Evolutionary conservation across 2,797 vertebrate genomes (phyloP), one percentile per base, ranked within the genome.

Genomic region (Aphelocoma californica): DNA sequence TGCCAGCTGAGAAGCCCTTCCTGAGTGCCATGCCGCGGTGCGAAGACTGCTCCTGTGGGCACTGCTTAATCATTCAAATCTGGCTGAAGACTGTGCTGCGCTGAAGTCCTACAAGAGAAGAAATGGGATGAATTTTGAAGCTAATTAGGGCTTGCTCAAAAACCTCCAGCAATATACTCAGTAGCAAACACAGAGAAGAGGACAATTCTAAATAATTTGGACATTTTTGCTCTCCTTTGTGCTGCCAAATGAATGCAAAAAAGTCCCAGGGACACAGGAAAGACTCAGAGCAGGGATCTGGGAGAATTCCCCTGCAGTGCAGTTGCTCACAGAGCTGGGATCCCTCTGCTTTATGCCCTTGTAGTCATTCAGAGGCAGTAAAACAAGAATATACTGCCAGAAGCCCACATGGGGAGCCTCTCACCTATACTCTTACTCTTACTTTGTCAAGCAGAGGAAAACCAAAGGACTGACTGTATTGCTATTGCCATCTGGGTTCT

Each of bases 371-470:
- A 73, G 44, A 51, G 38, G 19, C 34, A 15, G 10, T 5, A 81
- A 88, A 91, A 10, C 12, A 77, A 83, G 60, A 73, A 61, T 15
- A 48, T 26, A 48, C 21, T 47, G 6, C 47, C 44, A 69, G 58
- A 21, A 66, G 20, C 5, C 42, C 10, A 0, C n/a, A 51, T 65
- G 12, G 14, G 6, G 2, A 34, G 0, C 8, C 15, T 82, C 23
- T 87, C 20, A 28, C 6, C 15, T 34, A 7, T 38, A 42, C 7
- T 17, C 20, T 67, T 78, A 45, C 4, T 75, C 13, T 40, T 81
- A n/a, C 50, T 48, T 9, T 61, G 36, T 53, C 53, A 92, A 57
- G 6, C 8, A 61, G 28, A 14, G 8, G 8, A 66, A 45, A 71
- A 69, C 1, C 5, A 34, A 42, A 31, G 28, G 14, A 34, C 31